Conservation (phyloP, 2,797 vertebrate genomes). For the Petrocephalus schoutedeni region DNA sequence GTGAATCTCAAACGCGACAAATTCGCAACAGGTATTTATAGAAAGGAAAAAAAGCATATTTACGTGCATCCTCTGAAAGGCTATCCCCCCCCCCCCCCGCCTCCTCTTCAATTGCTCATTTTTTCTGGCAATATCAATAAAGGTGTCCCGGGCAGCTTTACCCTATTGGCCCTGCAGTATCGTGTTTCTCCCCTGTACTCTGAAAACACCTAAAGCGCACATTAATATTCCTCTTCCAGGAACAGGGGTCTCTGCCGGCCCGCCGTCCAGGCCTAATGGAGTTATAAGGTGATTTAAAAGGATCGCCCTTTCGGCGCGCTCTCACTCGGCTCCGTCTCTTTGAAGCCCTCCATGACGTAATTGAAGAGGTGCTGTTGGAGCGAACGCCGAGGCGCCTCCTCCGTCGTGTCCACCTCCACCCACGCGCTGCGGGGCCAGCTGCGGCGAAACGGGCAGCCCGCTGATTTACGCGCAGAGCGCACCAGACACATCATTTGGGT, state of each 20-base stretch:
- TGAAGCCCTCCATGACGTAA: slow-evolving; percentile 70
- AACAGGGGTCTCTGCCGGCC: slow-evolving; percentile 65
- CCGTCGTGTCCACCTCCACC: slow-evolving; percentile 35
- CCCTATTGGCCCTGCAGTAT: slow-evolving; percentile 62
- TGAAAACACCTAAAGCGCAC: slow-evolving; percentile 64
- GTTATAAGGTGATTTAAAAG: slow-evolving; percentile 79
- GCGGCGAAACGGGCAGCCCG: slow-evolving; percentile 43
- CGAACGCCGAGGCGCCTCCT: slow-evolving; percentile 29
- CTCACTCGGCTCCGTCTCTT: slow-evolving; percentile 43
- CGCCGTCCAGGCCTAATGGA: slow-evolving; percentile 69
- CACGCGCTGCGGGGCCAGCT: slow-evolving; percentile 40
- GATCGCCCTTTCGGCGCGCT: slow-evolving; percentile 48
- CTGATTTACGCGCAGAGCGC: slow-evolving; percentile 62
- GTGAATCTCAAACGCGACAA: slow-evolving; percentile 54
- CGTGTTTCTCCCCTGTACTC: slow-evolving; percentile 65
- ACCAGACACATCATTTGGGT: slow-evolving; percentile 55
- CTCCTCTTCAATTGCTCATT: slow-evolving; percentile 67
- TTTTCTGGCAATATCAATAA: slow-evolving; percentile 67
- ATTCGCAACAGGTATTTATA: slow-evolving; percentile 67
- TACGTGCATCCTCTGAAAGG: slow-evolving; percentile 53
- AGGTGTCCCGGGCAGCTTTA: slow-evolving; percentile 59
- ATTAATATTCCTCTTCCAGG: slow-evolving; percentile 72
- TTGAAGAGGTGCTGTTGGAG: slow-evolving; percentile 68
- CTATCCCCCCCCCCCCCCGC: slow-evolving; percentile 54
- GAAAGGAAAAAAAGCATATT: slow-evolving; percentile 51